These are phyloP conservation scores for Napeogenes sylphis DNA, from an alignment of 2,888 invertebrate genomes.

Conservation along the genomic window DNA sequence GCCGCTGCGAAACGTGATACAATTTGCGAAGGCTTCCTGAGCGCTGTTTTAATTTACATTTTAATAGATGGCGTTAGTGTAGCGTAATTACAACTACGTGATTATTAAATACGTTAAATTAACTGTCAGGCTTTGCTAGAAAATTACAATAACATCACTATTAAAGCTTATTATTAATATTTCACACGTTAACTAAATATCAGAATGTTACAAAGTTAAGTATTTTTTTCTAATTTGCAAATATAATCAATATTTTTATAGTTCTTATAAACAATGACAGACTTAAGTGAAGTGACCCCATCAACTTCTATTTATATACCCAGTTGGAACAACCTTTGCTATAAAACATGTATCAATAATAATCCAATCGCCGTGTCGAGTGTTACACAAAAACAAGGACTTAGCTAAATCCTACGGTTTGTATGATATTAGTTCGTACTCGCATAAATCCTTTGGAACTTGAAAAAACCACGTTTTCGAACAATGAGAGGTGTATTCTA, in stretches of 20 bases:
- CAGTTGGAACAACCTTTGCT: no score
- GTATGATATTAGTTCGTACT: conserved; percentile 23
- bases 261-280: no score
- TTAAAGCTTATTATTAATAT: no score
- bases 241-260: no score
- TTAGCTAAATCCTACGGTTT: conserved; percentile 5
- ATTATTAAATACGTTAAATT: not conserved
- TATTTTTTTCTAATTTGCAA: no score
- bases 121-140: not conserved
- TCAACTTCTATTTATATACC: no score
- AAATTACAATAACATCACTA: not conserved
- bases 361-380: no score
- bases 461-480: conserved; percentile 25
- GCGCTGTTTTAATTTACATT: conserved; percentile 22
- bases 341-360: no score
- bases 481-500: conserved; percentile 28
- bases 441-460: conserved; percentile 18
- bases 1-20: conserved; percentile 10
- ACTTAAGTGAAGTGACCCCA: no score
- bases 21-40: conserved; percentile 19
- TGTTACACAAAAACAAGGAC: not conserved
- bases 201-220: no score
- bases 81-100: conserved; percentile 16
- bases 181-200: no score
- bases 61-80: conserved; percentile 17